Percentiles rank a stretch among this genome's conserved stretches.
phyloP scores from a whole-genome alignment of 2,113 vertebrate genomes.

The Climacteris rufus region DNA sequence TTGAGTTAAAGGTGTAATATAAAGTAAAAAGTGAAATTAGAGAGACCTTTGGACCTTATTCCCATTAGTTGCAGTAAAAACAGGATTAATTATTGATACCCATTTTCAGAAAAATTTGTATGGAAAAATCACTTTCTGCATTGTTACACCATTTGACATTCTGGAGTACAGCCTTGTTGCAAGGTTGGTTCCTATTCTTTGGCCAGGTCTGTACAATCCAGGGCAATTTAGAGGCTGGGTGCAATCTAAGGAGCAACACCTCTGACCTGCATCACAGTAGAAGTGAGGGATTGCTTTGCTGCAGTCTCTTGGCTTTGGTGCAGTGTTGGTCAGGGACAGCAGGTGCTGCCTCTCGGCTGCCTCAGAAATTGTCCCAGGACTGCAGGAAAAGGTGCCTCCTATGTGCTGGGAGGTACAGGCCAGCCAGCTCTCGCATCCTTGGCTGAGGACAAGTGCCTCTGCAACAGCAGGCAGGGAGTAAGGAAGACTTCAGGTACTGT shows the following conservation, averaged over 20 bases:
- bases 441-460: not conserved
- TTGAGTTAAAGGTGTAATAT: not conserved
- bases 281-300: not conserved
- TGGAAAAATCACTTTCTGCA: not conserved
- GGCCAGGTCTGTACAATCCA: not conserved
- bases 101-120: not conserved
- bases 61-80: not conserved
- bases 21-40: not conserved
- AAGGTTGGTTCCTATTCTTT: not conserved
- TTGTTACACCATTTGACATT: not conserved
- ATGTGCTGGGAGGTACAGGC: not conserved
- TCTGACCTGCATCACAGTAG: not conserved
- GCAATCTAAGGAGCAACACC: not conserved
- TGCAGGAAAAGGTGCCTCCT: not conserved
- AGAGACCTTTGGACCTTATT: not conserved
- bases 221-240: not conserved
- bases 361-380: not conserved
- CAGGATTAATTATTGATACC: not conserved
- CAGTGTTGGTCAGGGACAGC: not conserved
- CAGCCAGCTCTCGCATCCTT: not conserved
- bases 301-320: not conserved
- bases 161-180: not conserved
- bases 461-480: not conserved
- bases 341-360: not conserved
- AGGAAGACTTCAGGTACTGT: not conserved